Base-by-base conservation (phyloP, 2,113 vertebrate genomes). In the Ictalurus furcatus region DNA sequence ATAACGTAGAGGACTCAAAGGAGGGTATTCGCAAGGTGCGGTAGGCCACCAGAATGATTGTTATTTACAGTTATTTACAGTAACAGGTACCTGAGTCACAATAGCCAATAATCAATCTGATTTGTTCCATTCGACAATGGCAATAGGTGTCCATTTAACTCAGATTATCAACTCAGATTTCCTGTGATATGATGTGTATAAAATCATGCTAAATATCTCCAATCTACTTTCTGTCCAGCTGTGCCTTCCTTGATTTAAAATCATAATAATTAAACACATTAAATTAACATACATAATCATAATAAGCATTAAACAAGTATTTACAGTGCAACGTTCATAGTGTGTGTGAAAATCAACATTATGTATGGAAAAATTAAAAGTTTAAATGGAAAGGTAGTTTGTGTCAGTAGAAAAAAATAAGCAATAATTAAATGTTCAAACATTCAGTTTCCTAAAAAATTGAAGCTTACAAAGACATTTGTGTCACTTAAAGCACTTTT, bases 1-100 rank as follows among this genome's bases (percentile, higher is more conserved):
- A 98, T 95, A 99, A 98, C 0, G 97, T 99, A 7, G 94, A 98
- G 88, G 98, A 99, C 91, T 99, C 98, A 0, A 96, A 96, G 0
- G 97, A 98, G 87, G 98, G 98, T 93, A 96, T 99, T 85, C 97
- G 97, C 52, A 99, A 99, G 98, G 98, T 99, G 97, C 69, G 90
- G 84, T 61, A 74, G 40, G 21, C 71, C 17, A 76, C 61, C 34
- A 28, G 11, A 44, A 76, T 25, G 3, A n/a, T 54, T 25, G 4
- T 30, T 30, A 81, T 30, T 56, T 82, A 58, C 4, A 82, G 28
- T 56, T 19, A 56, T 30, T 30, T 59, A 58, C 4, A 82, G 48
- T 17, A 79, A 28, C 44, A 52, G 44, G 76, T 52, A 44, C 25
- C 52, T 48, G 40, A 4, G 23, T 28, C 25, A 56, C 54, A 82